Conservation (phyloP, 92 coral and sea anemone species). For the Plumapathes pennacea region DNA sequence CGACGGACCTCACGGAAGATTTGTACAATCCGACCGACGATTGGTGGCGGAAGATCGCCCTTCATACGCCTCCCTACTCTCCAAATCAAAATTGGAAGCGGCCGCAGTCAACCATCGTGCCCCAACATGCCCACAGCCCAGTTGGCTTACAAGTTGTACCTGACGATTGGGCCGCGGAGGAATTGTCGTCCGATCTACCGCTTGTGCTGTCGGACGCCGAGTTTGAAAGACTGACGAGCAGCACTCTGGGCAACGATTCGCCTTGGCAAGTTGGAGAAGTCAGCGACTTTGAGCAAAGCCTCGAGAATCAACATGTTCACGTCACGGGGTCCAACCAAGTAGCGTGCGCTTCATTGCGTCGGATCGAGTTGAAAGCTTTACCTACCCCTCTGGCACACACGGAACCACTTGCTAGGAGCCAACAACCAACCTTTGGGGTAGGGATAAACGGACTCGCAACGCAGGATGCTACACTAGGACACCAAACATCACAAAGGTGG, state of each 20-base stretch:
- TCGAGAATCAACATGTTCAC: too few relatives aligned
- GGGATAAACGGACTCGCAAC: too few relatives aligned
- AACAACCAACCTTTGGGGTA: too few relatives aligned
- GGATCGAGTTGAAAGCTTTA: too few relatives aligned
- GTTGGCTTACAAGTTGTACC: constrained; percentile 94
- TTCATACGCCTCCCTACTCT: constrained; percentile 97
- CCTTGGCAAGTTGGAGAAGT: constrained; percentile 77
- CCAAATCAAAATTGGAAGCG: constrained; percentile 85
- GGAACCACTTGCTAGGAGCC: too few relatives aligned
- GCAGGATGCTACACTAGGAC: too few relatives aligned
- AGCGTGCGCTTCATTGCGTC: too few relatives aligned
- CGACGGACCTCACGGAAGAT: constrained; percentile 58
- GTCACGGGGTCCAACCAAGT: too few relatives aligned
- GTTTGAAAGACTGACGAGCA: constrained; percentile 85
- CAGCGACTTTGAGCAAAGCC: constrained; percentile 67
- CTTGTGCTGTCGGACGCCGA: constrained; percentile 93
- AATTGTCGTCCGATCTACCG: constrained; percentile 80
- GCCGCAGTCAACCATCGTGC: constrained; percentile 46
- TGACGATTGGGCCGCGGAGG: constrained; percentile 83
- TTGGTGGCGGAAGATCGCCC: constrained; percentile 76
- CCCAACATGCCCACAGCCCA: constrained; percentile 37
- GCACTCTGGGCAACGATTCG: constrained; percentile 83
- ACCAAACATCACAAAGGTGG: constrained; percentile 45
- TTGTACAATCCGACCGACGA: constrained; percentile 75
- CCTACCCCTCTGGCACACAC: too few relatives aligned